Evolutionary conservation across 2,888 invertebrate species (phyloP), one percentile per base, ranked within the genome.

Genomic region (Stomorhina lunata): DNA sequence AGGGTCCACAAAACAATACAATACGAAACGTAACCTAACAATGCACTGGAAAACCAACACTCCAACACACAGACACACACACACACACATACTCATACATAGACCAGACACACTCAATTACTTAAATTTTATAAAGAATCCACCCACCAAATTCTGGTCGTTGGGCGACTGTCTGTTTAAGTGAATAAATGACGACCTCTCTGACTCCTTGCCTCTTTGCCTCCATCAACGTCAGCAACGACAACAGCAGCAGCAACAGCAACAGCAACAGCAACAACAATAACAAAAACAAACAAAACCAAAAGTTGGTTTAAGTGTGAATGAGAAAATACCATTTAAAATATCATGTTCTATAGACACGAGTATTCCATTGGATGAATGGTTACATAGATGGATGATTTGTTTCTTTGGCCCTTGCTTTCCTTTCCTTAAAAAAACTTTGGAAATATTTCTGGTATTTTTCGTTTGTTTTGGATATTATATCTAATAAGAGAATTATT

Each of bases 401-500:
- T 61, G 22, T 43, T 61, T 61, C 12, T 15, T 25, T 2, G 6
- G 34, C 22, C 20, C 29, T 43, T 25, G 5, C 2, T 2, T 15
- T 59, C 22, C 20, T 45, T 43, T 25, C 9, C 2, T 17, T 27
- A 10, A 20, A 20, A 22, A 4, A 1, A 7, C 25, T 37, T 40
- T 10, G 7, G 2, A 53, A 15, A 29, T 4, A 29, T 53, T 27
- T 15, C n/a, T 27, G n/a, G n/a, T n/a, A n/a, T 27, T 25, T 66
- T 37, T 37, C 37, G 32, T 48, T 48, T 45, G 34, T 34, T n/a
- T n/a, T n/a, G n/a, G n/a, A n/a, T n/a, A n/a, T n/a, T n/a, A n/a
- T n/a, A n/a, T n/a, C 59, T 71, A 34, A 71, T 59, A 48, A n/a
- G 29, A 6, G 37, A 50, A 61, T 50, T 61, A 48, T 72, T 37